phyloP scores from a whole-genome alignment of 1,140 invertebrate genomes.

The Scaptodrosophila lebanonensis region DNA sequence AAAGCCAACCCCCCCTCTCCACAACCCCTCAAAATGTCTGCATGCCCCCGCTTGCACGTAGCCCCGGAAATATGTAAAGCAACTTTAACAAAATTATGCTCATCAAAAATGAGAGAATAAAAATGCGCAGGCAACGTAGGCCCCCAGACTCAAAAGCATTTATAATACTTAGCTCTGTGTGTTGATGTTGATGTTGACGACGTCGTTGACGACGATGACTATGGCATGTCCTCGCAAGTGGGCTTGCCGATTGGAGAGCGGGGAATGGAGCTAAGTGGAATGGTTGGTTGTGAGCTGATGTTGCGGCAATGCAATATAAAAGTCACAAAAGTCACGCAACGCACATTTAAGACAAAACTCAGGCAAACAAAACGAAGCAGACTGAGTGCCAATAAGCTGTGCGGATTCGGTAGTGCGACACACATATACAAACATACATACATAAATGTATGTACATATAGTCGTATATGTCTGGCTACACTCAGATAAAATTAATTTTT shows the following conservation, averaged over 20 bases:
- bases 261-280: constrained; percentile 21
- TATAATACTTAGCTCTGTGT: constrained; percentile 36
- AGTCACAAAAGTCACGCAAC: constrained; percentile 60
- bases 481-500: too few relatives aligned
- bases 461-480: too few relatives aligned
- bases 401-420: too few relatives aligned
- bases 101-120: constrained; percentile 29
- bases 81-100: constrained; percentile 40
- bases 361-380: constrained; percentile 7
- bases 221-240: constrained; percentile 50
- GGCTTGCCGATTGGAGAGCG: constrained; percentile 34
- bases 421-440: too few relatives aligned
- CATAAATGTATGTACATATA: too few relatives aligned
- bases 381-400: neutral
- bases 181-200: constrained; percentile 13
- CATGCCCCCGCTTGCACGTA: too few relatives aligned
- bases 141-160: constrained; percentile 40
- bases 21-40: too few relatives aligned
- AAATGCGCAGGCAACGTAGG: too few relatives aligned
- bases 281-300: too few relatives aligned
- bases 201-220: constrained; percentile 28
- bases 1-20: too few relatives aligned
- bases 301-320: constrained; percentile 37
- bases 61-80: too few relatives aligned
- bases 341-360: constrained; percentile 45